phyloP scores from a whole-genome alignment of 2,888 invertebrate genomes.

The Mechanitis messenoides region DNA sequence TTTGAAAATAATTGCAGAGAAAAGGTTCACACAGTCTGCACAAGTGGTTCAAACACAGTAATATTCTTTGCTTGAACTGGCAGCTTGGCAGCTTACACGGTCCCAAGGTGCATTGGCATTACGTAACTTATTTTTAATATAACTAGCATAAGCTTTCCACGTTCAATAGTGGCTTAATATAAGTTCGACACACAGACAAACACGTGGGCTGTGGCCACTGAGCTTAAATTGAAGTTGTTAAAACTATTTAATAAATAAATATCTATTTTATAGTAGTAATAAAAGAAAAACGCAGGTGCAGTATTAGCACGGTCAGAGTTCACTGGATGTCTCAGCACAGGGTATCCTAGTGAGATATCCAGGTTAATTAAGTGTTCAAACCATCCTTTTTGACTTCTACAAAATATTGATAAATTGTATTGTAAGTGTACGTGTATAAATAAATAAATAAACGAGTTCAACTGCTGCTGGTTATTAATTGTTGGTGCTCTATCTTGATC shows the following conservation, averaged over 20 bases:
- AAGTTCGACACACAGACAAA: neutral
- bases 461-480: neutral
- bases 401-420: too few relatives aligned
- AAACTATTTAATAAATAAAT: neutral
- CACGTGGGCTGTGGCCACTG: neutral
- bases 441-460: too few relatives aligned
- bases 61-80: neutral
- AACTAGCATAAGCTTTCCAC: neutral
- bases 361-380: too few relatives aligned
- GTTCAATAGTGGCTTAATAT: neutral
- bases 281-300: too few relatives aligned
- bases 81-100: constrained; percentile 3
- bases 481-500: neutral
- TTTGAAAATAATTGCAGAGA: neutral
- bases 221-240: neutral
- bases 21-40: neutral
- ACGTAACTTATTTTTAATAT: neutral
- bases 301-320: too few relatives aligned
- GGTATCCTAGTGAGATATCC: too few relatives aligned
- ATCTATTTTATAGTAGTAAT: too few relatives aligned
- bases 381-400: too few relatives aligned
- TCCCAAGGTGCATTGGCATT: neutral
- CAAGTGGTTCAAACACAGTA: neutral
- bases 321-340: too few relatives aligned
- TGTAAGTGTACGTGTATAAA: too few relatives aligned